phyloP scores from a whole-genome alignment of 2,113 vertebrate genomes.

The Spea bombifrons region DNA sequence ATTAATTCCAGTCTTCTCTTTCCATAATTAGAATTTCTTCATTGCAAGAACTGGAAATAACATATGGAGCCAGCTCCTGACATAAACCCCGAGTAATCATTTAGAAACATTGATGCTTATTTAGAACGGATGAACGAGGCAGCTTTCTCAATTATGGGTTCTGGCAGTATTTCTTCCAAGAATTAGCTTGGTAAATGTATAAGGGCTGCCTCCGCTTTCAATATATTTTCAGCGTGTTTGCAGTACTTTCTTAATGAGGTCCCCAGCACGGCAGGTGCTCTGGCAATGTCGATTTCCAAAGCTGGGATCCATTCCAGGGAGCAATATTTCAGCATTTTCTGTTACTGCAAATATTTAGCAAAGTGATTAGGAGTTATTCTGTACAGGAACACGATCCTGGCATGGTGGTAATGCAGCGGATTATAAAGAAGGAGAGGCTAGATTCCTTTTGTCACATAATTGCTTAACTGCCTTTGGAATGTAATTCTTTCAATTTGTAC shows the following conservation, averaged over 20 bases:
- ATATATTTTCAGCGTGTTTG: slow-evolving; percentile 56
- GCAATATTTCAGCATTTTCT: slow-evolving; percentile 45
- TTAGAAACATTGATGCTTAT: slow-evolving; percentile 49
- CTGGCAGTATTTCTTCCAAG: slow-evolving; percentile 14
- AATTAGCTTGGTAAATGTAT: slow-evolving; percentile 52
- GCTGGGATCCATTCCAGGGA: slow-evolving; percentile 60
- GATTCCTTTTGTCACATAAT: slow-evolving; percentile 14
- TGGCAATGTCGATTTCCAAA: slow-evolving; percentile 54
- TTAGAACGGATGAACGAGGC: slow-evolving; percentile 49
- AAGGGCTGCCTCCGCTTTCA: slow-evolving; percentile 52
- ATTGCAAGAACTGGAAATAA: not conserved
- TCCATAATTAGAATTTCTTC: not conserved
- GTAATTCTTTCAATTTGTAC: slow-evolving; percentile 4
- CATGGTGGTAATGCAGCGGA: not conserved
- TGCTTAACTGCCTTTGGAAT: slow-evolving; percentile 14
- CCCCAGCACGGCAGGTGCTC: slow-evolving; percentile 67
- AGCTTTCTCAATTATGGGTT: slow-evolving; percentile 52
- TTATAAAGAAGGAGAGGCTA: slow-evolving; percentile 13
- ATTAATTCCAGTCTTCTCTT: slow-evolving; percentile 4
- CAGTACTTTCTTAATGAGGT: slow-evolving; percentile 65
- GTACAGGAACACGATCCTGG: slow-evolving; percentile 25
- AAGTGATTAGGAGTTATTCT: slow-evolving; percentile 54
- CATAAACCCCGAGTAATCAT: slow-evolving; percentile 12
- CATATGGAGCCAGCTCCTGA: slow-evolving; percentile 19
- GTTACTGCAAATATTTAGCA: slow-evolving; percentile 63